phyloP scores from a whole-genome alignment of 2,113 vertebrate species.

The Sceloporus undulatus region DNA sequence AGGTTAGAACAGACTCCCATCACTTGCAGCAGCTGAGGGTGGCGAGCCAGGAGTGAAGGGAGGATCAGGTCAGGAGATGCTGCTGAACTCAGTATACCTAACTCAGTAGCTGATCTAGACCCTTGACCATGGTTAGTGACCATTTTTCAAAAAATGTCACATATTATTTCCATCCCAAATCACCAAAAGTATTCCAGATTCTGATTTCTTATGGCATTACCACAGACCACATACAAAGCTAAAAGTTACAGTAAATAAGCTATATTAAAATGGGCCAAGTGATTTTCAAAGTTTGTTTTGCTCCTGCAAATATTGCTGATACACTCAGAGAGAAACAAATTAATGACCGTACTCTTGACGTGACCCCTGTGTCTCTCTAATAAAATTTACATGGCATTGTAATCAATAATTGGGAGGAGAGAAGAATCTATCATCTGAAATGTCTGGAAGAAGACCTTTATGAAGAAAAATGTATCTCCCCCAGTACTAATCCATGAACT shows the following conservation, averaged over 20 bases:
- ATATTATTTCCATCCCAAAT: too few relatives aligned
- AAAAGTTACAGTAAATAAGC: neutral
- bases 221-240: neutral
- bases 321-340: constrained; percentile 52
- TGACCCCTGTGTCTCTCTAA: constrained; percentile 28
- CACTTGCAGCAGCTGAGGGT: too few relatives aligned
- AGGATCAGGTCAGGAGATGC: too few relatives aligned
- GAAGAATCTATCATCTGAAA: constrained; percentile 51
- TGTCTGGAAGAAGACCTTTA: constrained; percentile 47
- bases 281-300: constrained; percentile 10
- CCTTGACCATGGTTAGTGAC: too few relatives aligned
- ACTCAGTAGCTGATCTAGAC: too few relatives aligned
- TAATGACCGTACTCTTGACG: constrained; percentile 34
- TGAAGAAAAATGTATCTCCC: constrained; percentile 50
- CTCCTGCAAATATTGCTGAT: neutral
- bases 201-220: neutral
- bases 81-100: too few relatives aligned
- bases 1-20: too few relatives aligned
- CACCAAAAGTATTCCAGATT: neutral
- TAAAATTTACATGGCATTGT: constrained; percentile 45
- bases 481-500: constrained; percentile 35
- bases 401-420: constrained; percentile 61
- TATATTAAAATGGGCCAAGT: neutral
- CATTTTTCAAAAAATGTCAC: too few relatives aligned
- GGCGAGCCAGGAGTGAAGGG: too few relatives aligned